These are phyloP conservation scores for Tipula helvola DNA, from an alignment of 2,888 invertebrate genomes.

Conservation along the genomic window DNA sequence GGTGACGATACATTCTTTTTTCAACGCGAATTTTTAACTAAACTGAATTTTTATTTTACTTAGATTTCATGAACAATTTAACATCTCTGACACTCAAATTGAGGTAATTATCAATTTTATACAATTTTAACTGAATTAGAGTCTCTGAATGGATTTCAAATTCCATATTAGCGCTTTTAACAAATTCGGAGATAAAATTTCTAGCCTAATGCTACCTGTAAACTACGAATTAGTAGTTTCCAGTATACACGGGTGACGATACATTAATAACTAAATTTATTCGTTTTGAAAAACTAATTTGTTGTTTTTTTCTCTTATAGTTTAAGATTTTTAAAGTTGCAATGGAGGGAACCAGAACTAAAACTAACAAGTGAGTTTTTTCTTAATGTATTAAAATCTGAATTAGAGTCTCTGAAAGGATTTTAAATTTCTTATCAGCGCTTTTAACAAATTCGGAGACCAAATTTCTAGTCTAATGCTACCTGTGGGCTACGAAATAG, in stretches of 20 bases:
- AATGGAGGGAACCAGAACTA: neutral
- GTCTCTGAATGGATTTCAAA: neutral
- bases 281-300: neutral
- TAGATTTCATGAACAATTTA: neutral
- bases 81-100: neutral
- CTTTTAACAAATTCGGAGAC: slow-evolving; percentile 7
- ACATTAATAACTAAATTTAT: neutral
- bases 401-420: slow-evolving; percentile 8
- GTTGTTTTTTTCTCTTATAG: neutral
- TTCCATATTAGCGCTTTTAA: slow-evolving; percentile 8
- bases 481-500: neutral
- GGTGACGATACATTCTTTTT: neutral
- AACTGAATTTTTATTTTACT: neutral
- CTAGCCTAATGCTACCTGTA: slow-evolving; percentile 4
- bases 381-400: neutral
- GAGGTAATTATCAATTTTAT: neutral
- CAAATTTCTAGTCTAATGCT: neutral
- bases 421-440: neutral
- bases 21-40: neutral
- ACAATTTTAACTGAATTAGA: neutral
- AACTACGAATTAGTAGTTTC: neutral
- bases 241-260: neutral
- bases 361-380: neutral
- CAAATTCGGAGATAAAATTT: slow-evolving; percentile 5
- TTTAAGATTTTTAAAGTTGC: neutral